phyloP scores from a whole-genome alignment of 2,888 invertebrate genomes.

The Periphyllus acericola region DNA sequence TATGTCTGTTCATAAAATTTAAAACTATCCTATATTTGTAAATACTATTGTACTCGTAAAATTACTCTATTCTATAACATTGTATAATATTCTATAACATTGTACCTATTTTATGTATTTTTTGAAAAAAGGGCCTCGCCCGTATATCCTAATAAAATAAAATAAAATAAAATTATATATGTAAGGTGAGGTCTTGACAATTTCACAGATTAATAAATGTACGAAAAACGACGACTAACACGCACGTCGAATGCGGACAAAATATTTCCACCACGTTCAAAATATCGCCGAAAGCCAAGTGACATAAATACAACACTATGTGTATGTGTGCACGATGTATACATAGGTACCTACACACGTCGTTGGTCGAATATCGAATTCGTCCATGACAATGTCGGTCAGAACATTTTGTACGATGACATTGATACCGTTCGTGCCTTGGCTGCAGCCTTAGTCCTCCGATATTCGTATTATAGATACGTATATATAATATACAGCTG shows the following conservation, averaged over 20 bases:
- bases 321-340: neutral
- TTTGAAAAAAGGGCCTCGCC: too few relatives aligned
- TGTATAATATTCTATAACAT: too few relatives aligned
- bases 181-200: too few relatives aligned
- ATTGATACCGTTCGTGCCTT: conserved; percentile 22
- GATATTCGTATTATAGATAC: neutral
- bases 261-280: neutral
- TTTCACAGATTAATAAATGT: too few relatives aligned
- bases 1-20: too few relatives aligned
- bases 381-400: conserved; percentile 3
- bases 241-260: neutral
- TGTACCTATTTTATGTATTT: too few relatives aligned
- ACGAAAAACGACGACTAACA: too few relatives aligned
- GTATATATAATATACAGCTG: neutral
- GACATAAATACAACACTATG: neutral
- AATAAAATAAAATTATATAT: too few relatives aligned
- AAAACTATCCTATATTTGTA: too few relatives aligned
- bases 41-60: too few relatives aligned
- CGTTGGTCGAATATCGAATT: neutral
- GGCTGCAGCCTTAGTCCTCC: neutral
- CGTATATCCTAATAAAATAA: too few relatives aligned
- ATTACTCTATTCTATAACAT: too few relatives aligned
- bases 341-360: neutral
- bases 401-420: neutral
- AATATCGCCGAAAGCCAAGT: neutral